phyloP scores from a whole-genome alignment of 2,797 vertebrate genomes.

The Pygocentrus nattereri region DNA sequence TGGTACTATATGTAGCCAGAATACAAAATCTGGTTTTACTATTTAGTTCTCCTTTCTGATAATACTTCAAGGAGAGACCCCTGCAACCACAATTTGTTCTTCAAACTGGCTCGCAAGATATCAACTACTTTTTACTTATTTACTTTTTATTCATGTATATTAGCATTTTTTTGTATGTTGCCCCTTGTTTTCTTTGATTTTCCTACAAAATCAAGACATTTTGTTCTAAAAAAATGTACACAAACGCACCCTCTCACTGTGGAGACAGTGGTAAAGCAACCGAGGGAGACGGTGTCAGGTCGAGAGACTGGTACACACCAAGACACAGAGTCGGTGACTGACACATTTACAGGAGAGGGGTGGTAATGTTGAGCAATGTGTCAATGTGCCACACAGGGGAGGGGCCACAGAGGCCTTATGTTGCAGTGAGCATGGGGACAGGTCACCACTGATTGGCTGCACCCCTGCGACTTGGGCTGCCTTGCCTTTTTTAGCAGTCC shows the following conservation, averaged over 20 bases:
- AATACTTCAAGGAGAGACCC: too few relatives aligned
- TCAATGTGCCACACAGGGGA: constrained; percentile 58
- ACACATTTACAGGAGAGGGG: constrained; percentile 28
- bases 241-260: background rate
- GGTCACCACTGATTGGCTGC: constrained; percentile 86
- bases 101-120: too few relatives aligned
- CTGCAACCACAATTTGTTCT: too few relatives aligned
- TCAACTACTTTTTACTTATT: too few relatives aligned
- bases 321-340: constrained; percentile 20
- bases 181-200: too few relatives aligned
- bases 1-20: too few relatives aligned
- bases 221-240: background rate
- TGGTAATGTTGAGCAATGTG: constrained; percentile 43
- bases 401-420: constrained; percentile 66
- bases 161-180: too few relatives aligned
- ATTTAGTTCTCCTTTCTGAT: too few relatives aligned
- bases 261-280: constrained; percentile 31
- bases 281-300: background rate
- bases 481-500: constrained; percentile 95
- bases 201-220: too few relatives aligned
- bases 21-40: too few relatives aligned
- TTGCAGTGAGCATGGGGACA: constrained; percentile 79
- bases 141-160: too few relatives aligned
- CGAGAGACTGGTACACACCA: background rate
- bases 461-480: constrained; percentile 90